Base-by-base conservation (phyloP, 2,888 invertebrate species). In the Choreutis nemorana region DNA sequence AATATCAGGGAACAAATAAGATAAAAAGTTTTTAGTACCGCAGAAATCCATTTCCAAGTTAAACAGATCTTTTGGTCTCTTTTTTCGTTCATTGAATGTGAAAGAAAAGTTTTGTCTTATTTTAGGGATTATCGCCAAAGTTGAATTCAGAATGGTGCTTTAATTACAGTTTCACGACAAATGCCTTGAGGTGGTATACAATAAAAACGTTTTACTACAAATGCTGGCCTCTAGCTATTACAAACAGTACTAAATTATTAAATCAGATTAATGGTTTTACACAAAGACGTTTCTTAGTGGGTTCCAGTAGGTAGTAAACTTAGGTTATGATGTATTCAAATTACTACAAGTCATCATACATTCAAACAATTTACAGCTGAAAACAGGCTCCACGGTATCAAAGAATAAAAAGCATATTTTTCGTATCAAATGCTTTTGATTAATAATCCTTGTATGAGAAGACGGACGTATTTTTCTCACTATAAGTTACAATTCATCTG, bases 1-100 rank as follows among this genome's bases (percentile, higher is more conserved):
- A 58, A 56, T 51, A 53, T 55, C 57, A 61, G 57, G 48, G 42
- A 45, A 31, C 38, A 48, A 57, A 58, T 50, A 52, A 59, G 58
- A 61, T 60, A 59, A 61, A 63, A 67, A 62, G 44, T 65, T 61
- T 52, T 44, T 50, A 56, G 57, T 62, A 71, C 67, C 63, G 56
- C 66, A 55, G 55, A 66, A 68, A 66, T 66, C 68, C 68, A 72
- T 70, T 71, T 61, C 57, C 52, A 68, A 68, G 65, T 68, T 62
- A 66, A 68, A 71, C 63, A 70, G 62, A 63, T 63, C 59, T 62
- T 57, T 59, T 42, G 37, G 45, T 50, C 46, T 23, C 42, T 44
- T 49, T 63, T 65, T 67, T 66, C 61, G 51, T 54, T 59, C 58
- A 59, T 58, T 61, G 56, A 61, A 60, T 55, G 44, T 42, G 39